Evolutionary conservation across 2,113 vertebrate species (phyloP).

Genomic region (Copsychus sechellarum): DNA sequence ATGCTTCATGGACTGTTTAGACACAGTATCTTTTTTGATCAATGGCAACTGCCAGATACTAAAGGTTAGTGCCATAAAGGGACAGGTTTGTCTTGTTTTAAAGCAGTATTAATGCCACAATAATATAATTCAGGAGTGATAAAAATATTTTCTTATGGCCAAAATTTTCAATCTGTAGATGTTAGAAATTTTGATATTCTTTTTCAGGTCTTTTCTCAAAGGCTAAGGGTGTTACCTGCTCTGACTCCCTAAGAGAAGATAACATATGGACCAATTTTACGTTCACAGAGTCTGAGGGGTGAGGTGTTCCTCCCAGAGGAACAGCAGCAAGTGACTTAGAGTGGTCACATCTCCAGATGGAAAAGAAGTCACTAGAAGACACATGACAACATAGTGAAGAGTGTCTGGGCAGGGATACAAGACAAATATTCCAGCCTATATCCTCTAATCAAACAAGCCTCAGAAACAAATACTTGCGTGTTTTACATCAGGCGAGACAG

Average conservation of each 20-base stretch:
- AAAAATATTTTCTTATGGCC: not conserved
- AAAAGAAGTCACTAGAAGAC: not conserved
- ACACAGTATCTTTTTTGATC: not conserved
- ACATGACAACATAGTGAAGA: not conserved
- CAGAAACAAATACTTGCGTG: not conserved
- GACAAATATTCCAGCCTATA: not conserved
- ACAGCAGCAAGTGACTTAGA: not conserved
- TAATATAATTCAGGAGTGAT: not conserved
- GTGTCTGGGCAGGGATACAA: not conserved
- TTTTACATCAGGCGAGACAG: not conserved
- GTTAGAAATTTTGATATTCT: not conserved
- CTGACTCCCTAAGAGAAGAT: rapidly evolving
- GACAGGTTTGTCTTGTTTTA: not conserved
- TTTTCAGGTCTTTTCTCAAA: not conserved
- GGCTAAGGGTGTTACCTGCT: not conserved
- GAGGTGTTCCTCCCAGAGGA: not conserved
- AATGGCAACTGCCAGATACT: not conserved
- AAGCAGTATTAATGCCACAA: not conserved
- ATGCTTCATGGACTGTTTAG: not conserved
- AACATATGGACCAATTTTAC: not conserved
- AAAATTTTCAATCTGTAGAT: not conserved
- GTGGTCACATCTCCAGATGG: not conserved
- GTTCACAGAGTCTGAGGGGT: rapidly evolving
- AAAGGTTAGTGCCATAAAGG: not conserved
- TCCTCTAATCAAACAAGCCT: not conserved